Base-by-base conservation (phyloP, 2,797 vertebrate species). In the Ctenosaura bakeri region DNA sequence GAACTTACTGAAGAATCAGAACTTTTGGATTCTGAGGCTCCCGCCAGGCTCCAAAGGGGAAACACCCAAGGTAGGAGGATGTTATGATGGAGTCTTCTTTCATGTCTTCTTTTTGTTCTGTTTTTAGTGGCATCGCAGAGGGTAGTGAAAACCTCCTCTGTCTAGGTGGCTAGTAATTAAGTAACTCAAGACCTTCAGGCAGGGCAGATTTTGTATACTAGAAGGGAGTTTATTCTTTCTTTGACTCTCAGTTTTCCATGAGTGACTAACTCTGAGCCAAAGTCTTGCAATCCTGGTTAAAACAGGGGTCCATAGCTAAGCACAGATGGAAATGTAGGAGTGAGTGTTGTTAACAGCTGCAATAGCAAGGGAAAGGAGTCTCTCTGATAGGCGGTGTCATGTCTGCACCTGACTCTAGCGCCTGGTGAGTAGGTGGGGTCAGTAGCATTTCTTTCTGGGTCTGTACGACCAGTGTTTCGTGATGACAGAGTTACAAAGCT, bases 11-110 rank as follows among this genome's bases (percentile, higher is more conserved):
- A 66, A 83, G 4, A 96, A 96, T 64, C 83, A 92, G 13, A 96
- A 96, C 86, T 96, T 96, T 88, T 96, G 95, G 92, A 82, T 92
- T 66, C 86, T 92, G 26, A 26, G 50, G 6, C 92, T 94, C 2
- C 89, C 89, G 0, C 89, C 89, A 0, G 76, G 89, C 50, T 76
- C 90, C 20, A 92, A 85, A 2, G 88, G 81, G 3, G 92, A 95
- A 16, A 73, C 20, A 56, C 89, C 90, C 78, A 90, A 90, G 89
- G 93, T 93, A 76, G 76, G n/a, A 56, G 8, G 64, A 32, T 14
- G 7, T 18, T 18, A 12, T 2, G 24, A 26, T 76, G 18, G 35
- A 7, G 14, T n/a, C 29, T 29, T 2, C 38, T 4, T 38, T n/a
- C 14, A 42, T 3, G 4, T 2, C 22, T 8, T 38, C 22, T 14